Percentiles rank a stretch among this genome's conserved stretches.
phyloP scores from a whole-genome alignment of 2,797 vertebrate species.

The Danio tinwini region DNA sequence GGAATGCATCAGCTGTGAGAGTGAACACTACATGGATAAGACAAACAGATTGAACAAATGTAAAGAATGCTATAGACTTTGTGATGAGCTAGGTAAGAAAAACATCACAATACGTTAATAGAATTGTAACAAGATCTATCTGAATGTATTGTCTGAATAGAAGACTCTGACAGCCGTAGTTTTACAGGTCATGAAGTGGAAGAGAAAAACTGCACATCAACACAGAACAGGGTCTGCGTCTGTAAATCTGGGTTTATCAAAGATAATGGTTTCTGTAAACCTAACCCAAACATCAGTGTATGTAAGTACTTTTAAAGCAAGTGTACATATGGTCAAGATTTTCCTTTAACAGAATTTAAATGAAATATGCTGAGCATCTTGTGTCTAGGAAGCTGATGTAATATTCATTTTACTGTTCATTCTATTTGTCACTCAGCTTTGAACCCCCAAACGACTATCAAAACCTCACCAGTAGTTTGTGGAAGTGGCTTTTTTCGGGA shows the following conservation, averaged over 20 bases:
- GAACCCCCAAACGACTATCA: neutral
- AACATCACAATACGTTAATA: neutral
- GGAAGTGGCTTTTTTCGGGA: neutral
- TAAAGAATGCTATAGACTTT: fast-evolving
- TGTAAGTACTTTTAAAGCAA: slow-evolving; percentile 51
- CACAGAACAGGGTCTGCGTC: slow-evolving; percentile 44
- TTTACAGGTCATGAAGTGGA: slow-evolving; percentile 42
- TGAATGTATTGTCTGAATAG: neutral
- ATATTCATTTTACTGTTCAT: too few species aligned
- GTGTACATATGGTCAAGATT: neutral
- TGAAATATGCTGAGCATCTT: neutral
- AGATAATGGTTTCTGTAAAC: neutral
- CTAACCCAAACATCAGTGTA: slow-evolving; percentile 24
- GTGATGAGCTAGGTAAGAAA: slow-evolving; percentile 54
- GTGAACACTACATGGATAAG: fast-evolving
- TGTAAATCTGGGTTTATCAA: slow-evolving; percentile 58
- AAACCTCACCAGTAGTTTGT: slow-evolving; percentile 1
- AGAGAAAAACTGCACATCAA: slow-evolving; percentile 25
- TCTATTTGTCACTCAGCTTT: slow-evolving; percentile 9
- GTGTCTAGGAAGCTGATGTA: neutral
- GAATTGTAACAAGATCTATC: neutral
- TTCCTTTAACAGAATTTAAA: neutral
- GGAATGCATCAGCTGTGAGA: slow-evolving; percentile 36
- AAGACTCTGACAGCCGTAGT: neutral
- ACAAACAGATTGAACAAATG: fast-evolving